Percentiles rank a stretch among this genome's conserved stretches.
phyloP scores from a whole-genome alignment of 2,888 invertebrate genomes.

The Lochmaea crataegi region DNA sequence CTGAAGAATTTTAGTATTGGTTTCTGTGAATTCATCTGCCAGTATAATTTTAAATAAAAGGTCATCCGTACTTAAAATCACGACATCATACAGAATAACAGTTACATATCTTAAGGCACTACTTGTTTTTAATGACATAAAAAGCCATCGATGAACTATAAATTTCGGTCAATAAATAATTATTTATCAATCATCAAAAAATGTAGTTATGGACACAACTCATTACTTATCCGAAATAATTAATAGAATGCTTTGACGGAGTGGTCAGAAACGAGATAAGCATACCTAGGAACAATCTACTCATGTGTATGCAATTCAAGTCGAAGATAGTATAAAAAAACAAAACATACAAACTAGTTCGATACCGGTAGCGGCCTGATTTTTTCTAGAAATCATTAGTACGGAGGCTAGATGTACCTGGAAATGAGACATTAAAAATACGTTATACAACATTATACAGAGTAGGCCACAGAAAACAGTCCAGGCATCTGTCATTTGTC shows the following conservation, averaged over 20 bases:
- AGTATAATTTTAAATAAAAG: too few species aligned
- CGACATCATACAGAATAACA: neutral
- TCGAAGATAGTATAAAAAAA: conserved; percentile 38
- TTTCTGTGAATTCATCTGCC: too few species aligned
- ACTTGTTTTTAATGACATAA: conserved; percentile 18
- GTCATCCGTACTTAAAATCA: too few species aligned
- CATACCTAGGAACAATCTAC: conserved; percentile 48
- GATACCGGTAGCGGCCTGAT: conserved; percentile 41
- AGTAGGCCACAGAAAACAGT: too few species aligned
- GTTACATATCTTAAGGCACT: neutral
- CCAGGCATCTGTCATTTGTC: too few species aligned
- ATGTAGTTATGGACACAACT: conserved; percentile 39
- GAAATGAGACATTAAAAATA: too few species aligned
- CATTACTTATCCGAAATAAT: conserved; percentile 42
- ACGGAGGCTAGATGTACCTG: conserved; percentile 10
- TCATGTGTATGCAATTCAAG: conserved; percentile 36
- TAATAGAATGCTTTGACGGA: conserved; percentile 47
- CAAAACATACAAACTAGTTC: conserved; percentile 44
- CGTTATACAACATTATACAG: too few species aligned
- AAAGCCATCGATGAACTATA: conserved; percentile 25
- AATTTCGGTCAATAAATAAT: conserved; percentile 31
- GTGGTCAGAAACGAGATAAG: conserved; percentile 48
- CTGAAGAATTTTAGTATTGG: too few species aligned
- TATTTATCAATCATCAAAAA: conserved; percentile 28
- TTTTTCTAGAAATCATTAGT: conserved; percentile 24